phyloP scores from a whole-genome alignment of 2,113 vertebrate species.

The Megaceryle torquata region DNA sequence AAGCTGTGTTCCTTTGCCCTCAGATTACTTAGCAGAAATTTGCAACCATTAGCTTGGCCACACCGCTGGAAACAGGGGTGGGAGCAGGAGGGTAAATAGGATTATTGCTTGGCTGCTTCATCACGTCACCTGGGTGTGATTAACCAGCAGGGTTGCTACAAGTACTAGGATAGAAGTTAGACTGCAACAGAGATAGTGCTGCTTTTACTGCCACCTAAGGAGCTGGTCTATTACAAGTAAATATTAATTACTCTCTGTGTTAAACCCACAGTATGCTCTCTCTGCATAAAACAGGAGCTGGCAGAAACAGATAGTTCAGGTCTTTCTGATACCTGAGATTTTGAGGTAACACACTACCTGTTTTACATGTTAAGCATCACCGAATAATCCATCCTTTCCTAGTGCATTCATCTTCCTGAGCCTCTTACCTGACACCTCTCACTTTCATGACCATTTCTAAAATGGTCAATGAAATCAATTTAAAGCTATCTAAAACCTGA shows the following conservation, averaged over 20 bases:
- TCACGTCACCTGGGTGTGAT: fast-evolving
- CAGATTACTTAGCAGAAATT: not conserved
- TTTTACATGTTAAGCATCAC: not conserved
- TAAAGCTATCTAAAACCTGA: not conserved
- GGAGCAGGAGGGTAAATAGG: not conserved
- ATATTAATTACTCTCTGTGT: not conserved
- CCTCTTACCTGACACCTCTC: fast-evolving
- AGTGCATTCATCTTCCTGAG: not conserved
- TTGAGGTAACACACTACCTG: not conserved
- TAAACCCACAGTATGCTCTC: not conserved
- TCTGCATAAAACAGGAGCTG: not conserved
- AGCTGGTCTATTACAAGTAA: not conserved
- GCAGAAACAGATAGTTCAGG: not conserved
- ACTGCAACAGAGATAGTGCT: not conserved
- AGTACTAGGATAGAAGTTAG: not conserved
- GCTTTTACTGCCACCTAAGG: not conserved
- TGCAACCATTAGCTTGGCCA: not conserved
- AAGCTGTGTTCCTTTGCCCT: not conserved
- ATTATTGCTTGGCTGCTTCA: not conserved
- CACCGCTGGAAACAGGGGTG: fast-evolving
- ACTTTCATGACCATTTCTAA: not conserved
- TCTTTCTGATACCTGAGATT: not conserved
- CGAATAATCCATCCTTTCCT: not conserved
- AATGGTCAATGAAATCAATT: not conserved
- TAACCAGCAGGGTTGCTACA: not conserved